These are phyloP conservation scores for Siniperca obscura DNA, from an alignment of 2,797 vertebrate species.

Conservation along the genomic window DNA sequence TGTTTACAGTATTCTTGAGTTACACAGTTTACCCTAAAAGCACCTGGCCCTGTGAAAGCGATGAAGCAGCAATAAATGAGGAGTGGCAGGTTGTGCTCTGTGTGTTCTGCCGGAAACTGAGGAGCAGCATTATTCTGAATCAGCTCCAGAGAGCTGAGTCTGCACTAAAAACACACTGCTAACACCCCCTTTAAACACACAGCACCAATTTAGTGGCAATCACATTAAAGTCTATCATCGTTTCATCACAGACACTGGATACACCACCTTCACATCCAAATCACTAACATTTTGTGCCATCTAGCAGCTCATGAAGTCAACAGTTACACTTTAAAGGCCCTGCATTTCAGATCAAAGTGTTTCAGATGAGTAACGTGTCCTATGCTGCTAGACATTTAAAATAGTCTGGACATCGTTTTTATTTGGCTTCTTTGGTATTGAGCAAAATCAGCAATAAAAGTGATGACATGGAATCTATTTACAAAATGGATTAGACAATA, in stretches of 20 bases:
- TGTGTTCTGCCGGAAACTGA: constrained; percentile 32
- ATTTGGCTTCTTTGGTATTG: neutral
- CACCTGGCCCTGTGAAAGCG: constrained; percentile 32
- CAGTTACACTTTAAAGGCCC: neutral
- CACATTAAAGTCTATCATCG: constrained; percentile 32
- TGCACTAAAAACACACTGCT: constrained; percentile 33
- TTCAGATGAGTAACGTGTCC: neutral
- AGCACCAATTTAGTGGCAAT: constrained; percentile 45
- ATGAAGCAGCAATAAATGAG: constrained; percentile 52
- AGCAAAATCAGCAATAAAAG: neutral
- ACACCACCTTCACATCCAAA: constrained; percentile 14
- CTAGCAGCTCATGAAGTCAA: neutral
- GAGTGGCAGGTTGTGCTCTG: constrained; percentile 42
- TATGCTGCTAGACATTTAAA: neutral
- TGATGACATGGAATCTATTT: neutral
- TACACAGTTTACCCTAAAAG: constrained; percentile 42
- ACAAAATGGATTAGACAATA: neutral
- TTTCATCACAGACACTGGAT: constrained; percentile 50
- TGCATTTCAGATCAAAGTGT: neutral
- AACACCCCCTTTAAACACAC: constrained; percentile 26
- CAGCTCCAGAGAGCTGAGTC: constrained; percentile 53
- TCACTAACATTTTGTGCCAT: constrained; percentile 3
- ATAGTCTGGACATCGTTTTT: neutral
- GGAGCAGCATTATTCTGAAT: constrained; percentile 40
- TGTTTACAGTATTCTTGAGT: constrained; percentile 38